Base-by-base conservation (phyloP, 1,140 invertebrate genomes). In the Mizuhopecten yessoensis region DNA sequence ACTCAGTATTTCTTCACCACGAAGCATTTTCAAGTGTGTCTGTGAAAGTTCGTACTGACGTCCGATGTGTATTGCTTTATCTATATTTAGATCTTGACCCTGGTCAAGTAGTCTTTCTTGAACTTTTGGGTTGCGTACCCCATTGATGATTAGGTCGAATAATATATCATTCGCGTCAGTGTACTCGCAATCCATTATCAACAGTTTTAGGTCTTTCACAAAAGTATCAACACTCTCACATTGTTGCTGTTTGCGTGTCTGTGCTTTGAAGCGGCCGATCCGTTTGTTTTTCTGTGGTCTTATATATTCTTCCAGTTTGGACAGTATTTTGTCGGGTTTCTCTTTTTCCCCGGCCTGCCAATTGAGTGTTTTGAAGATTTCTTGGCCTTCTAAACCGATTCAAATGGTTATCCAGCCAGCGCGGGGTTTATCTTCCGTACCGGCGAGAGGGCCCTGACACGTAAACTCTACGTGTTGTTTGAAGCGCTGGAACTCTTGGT, bases 141-240 rank as follows among this genome's bases (percentile, higher is more conserved):
- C 87, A 36, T 34, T 20, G 23, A 91, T 91, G 20, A 90, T 90
- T n/a, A 36, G 13, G 39, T 92, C 91, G 7, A 90, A 86, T 1
- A 92, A 75, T 0, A 92, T 33, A 86, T 88, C 49, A 49, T 92
- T 57, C 0, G 29, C 45, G 33, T 92, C 33, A 49, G 91, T 86
- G 34, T 90, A 92, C 17, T 90, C 87, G 45, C 90, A 90, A 34
- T 92, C 89, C 89, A 87, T 75, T 0, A 33, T 39, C 34, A 91
- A 20, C 3, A 90, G 11, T 49, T 49, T 88, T 7, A 88, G 49
- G 34, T 92, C 91, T 88, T 92, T 92, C 34, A 90, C 89, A 86
- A 92, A 92, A 33, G 89, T 91, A 86, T 91, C 86, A 88, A 91
- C 87, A 49, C 86, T 36, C 34, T 91, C 91, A 33, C 29, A 29